A percentile compares a stretch with the other conserved stretches of the same genome.
Evolutionary conservation across 1,140 invertebrate genomes (phyloP).

Genomic region (Pseudomyrmex cubaensis): DNA sequence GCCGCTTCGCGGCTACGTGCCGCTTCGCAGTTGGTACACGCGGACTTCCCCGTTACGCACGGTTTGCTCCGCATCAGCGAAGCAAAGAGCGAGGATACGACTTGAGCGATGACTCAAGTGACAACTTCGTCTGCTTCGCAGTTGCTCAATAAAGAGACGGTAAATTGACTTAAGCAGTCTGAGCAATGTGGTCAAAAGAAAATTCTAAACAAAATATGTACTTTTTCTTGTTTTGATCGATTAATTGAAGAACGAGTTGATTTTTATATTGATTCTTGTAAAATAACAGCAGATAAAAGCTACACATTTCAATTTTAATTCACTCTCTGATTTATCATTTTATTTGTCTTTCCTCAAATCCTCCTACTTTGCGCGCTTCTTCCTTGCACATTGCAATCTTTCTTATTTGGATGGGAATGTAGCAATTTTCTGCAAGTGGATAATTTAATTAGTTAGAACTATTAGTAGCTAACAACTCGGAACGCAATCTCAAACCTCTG

Average conservation of each 20-base stretch:
- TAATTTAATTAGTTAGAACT: conserved; percentile 58
- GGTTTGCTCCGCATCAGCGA: conserved; percentile 28
- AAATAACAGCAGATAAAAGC: neutral
- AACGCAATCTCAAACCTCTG: conserved; percentile 11
- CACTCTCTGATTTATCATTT: conserved; percentile 5
- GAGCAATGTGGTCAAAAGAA: neutral
- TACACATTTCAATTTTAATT: neutral
- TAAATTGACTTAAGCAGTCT: neutral
- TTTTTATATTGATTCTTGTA: too few species aligned
- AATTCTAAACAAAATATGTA: too few species aligned
- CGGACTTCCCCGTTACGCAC: conserved; percentile 24
- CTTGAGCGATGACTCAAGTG: conserved; percentile 14
- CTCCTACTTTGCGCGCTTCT: neutral
- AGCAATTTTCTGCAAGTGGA: conserved; percentile 55
- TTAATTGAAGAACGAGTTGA: too few species aligned
- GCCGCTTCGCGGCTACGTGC: neutral
- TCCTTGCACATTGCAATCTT: conserved; percentile 6
- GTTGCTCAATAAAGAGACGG: neutral
- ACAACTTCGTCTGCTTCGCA: neutral
- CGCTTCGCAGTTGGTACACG: neutral
- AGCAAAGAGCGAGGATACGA: too few species aligned
- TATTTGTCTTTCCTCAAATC: conserved; percentile 3
- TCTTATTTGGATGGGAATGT: conserved; percentile 34
- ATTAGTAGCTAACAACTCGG: conserved; percentile 62
- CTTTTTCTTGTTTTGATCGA: too few species aligned